phyloP scores from a whole-genome alignment of 35 echinoderm and acorn worm genomes.

The Heliocidaris tuberculata region DNA sequence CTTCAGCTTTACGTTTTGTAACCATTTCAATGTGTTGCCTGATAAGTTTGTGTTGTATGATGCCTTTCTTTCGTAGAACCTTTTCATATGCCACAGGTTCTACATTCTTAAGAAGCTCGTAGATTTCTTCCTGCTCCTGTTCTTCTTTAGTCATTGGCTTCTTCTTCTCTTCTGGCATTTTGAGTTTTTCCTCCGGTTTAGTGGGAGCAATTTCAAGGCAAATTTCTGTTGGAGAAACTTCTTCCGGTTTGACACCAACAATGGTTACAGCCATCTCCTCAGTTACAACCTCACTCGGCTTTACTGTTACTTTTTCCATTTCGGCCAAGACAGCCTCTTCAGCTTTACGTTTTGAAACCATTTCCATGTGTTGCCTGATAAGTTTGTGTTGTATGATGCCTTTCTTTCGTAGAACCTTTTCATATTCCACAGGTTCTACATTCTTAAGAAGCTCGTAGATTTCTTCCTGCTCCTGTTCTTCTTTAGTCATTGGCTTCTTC shows the following conservation, averaged over 20 bases:
- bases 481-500: too few relatives aligned
- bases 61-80: background rate
- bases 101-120: conserved; percentile 41
- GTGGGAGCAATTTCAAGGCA: background rate
- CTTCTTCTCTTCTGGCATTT: background rate
- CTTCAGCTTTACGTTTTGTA: background rate
- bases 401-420: too few relatives aligned
- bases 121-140: conserved; percentile 30
- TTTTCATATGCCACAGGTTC: background rate
- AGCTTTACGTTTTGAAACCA: too few relatives aligned
- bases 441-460: too few relatives aligned
- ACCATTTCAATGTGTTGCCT: background rate
- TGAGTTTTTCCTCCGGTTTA: background rate
- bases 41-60: background rate
- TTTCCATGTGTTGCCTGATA: too few relatives aligned
- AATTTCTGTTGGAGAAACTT: background rate
- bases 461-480: too few relatives aligned
- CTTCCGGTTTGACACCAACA: background rate
- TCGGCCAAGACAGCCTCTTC: too few relatives aligned
- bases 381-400: too few relatives aligned
- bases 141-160: background rate
- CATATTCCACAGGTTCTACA: too few relatives aligned
- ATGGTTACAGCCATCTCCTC: too few relatives aligned
- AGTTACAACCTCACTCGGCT: too few relatives aligned
- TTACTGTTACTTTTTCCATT: too few relatives aligned